Conservation (phyloP, 2,113 vertebrate species). For the Lepus europaeus region DNA sequence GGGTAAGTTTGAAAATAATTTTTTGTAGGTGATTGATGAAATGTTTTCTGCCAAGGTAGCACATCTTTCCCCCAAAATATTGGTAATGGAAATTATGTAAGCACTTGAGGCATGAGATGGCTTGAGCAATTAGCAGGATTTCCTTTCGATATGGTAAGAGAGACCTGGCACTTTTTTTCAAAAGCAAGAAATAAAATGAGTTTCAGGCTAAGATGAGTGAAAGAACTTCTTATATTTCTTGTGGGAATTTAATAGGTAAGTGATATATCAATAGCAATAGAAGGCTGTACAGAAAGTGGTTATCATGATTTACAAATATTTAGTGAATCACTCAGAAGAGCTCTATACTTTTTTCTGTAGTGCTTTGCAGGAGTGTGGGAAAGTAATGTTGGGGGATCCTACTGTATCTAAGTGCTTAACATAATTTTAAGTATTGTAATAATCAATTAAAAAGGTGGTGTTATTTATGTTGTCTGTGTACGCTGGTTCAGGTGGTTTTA, state of each 20-base stretch:
- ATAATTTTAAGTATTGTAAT: neutral
- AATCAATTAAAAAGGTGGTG: neutral
- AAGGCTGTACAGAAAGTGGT: neutral
- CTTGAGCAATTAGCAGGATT: neutral
- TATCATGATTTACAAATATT: neutral
- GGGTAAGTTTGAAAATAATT: neutral
- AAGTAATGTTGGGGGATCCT: neutral
- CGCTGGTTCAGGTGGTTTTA: neutral
- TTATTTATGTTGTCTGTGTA: neutral
- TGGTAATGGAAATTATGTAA: neutral
- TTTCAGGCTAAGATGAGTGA: conserved; percentile 4
- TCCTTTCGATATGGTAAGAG: neutral
- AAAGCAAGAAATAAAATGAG: neutral
- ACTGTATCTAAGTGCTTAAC: neutral
- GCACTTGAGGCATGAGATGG: neutral
- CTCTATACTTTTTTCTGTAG: neutral
- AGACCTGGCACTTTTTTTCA: neutral
- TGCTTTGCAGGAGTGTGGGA: neutral
- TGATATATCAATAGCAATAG: neutral
- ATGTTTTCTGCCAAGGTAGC: conserved; percentile 18
- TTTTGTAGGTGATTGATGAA: neutral
- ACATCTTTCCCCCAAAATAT: neutral
- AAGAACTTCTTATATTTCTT: conserved; percentile 9
- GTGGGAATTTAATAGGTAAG: neutral
- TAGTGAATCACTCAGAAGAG: neutral